Percentiles rank a stretch among this genome's conserved stretches.
These are phyloP conservation scores for Thryonomys swinderianus DNA, from an alignment of 2,113 vertebrate genomes.

Conservation along the genomic window DNA sequence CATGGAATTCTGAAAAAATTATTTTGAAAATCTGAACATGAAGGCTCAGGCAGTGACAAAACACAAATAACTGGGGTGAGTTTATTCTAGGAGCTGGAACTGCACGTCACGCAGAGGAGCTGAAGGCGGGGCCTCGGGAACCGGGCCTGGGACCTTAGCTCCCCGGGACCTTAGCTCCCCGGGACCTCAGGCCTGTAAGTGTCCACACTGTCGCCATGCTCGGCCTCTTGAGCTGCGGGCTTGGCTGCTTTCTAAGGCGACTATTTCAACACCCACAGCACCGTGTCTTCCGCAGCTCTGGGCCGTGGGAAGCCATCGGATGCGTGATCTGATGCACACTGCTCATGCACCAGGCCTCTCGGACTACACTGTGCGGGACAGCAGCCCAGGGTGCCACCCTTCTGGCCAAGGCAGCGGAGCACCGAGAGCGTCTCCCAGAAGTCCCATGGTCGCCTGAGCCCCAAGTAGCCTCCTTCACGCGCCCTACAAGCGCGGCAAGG, in stretches of 20 bases:
- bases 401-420: not conserved
- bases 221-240: not conserved
- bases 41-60: not conserved
- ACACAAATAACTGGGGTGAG: not conserved
- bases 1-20: not conserved
- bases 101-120: not conserved
- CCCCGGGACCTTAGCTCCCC: not conserved
- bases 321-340: not conserved
- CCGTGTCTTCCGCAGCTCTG: not conserved
- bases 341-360: too few species aligned
- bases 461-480: not conserved
- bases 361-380: not conserved
- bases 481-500: not conserved
- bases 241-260: not conserved
- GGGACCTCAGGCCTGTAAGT: not conserved
- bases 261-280: not conserved
- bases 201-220: not conserved
- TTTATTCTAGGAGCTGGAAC: not conserved
- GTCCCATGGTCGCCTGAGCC: not conserved
- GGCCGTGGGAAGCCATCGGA: not conserved
- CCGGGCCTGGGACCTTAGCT: not conserved
- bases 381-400: not conserved
- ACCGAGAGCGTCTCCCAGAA: not conserved
- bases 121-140: not conserved
- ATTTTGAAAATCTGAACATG: constrained; percentile 18